Evolutionary conservation across 2,113 vertebrate genomes (phyloP).

Genomic region (Etheostoma cragini): DNA sequence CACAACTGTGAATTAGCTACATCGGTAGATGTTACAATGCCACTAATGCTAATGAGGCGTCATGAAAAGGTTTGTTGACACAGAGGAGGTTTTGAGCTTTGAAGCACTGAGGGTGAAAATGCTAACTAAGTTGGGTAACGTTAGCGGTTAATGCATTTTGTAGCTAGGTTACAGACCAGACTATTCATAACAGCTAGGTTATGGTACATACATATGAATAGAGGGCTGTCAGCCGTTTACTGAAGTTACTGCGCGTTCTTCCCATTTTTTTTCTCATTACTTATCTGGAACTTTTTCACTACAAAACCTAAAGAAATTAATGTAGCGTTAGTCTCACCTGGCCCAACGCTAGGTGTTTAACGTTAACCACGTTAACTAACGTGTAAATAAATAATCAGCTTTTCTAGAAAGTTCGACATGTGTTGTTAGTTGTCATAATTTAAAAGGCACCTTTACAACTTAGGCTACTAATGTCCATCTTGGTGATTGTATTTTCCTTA

Average conservation of each 20-base stretch:
- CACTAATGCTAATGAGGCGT: background rate
- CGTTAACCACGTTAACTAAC: too few relatives aligned
- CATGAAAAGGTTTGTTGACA: background rate
- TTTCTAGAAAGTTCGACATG: background rate
- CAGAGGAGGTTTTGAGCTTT: background rate
- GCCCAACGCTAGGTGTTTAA: accelerated
- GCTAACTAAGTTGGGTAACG: background rate
- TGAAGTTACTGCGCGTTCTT: too few relatives aligned
- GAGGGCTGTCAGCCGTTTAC: too few relatives aligned
- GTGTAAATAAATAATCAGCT: background rate
- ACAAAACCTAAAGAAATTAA: background rate
- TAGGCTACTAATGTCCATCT: background rate
- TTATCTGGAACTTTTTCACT: background rate
- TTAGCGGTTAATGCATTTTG: background rate
- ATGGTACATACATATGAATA: too few relatives aligned
- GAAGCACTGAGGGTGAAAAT: background rate
- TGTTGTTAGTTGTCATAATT: background rate
- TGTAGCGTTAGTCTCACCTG: background rate
- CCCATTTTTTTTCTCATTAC: too few relatives aligned
- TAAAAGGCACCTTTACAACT: background rate
- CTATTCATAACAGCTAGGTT: too few relatives aligned
- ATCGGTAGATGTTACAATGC: background rate
- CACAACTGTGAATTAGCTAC: background rate
- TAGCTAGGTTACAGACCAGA: background rate
- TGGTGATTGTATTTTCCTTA: background rate